Conservation (phyloP, 2,797 vertebrate species). For the Picus viridis region DNA sequence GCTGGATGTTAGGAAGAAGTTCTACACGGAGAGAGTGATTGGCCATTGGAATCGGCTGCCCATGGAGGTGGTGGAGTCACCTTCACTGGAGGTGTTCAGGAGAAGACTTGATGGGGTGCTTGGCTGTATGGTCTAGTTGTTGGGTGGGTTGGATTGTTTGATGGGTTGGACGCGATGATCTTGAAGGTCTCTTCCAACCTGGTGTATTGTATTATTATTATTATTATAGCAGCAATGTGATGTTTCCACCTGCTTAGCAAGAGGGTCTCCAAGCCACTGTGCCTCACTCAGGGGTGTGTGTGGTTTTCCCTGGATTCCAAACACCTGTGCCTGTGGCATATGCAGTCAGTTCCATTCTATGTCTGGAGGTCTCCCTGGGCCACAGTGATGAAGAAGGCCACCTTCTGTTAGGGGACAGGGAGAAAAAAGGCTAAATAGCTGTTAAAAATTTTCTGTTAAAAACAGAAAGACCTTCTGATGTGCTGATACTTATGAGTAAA, state of each 20-base stretch:
- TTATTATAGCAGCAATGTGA: fast-evolving
- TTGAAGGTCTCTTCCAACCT: too few species aligned
- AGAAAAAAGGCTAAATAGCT: background rate
- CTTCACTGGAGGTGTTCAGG: too few species aligned
- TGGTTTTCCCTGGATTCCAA: background rate
- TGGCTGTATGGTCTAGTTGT: too few species aligned
- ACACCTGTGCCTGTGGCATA: background rate
- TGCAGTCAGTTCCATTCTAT: background rate
- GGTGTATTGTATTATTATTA: too few species aligned
- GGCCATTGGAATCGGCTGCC: too few species aligned
- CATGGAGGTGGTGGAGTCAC: too few species aligned
- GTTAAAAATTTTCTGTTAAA: background rate
- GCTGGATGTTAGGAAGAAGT: too few species aligned
- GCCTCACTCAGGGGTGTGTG: fast-evolving
- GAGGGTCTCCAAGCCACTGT: background rate
- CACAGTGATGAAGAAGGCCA: background rate
- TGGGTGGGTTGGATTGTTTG: too few species aligned
- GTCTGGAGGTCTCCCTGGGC: background rate
- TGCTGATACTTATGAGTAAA: background rate
- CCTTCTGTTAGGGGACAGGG: background rate
- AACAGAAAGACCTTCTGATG: background rate
- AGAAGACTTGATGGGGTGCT: too few species aligned
- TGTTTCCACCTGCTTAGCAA: background rate
- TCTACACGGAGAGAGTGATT: too few species aligned
- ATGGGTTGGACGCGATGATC: too few species aligned